A percentile compares a stretch with the other conserved stretches of the same genome.
These are phyloP conservation scores for Hydractinia symbiolongicarpus DNA, from an alignment of 30 jellyfish, hydroid and myxozoan species.

Conservation along the genomic window DNA sequence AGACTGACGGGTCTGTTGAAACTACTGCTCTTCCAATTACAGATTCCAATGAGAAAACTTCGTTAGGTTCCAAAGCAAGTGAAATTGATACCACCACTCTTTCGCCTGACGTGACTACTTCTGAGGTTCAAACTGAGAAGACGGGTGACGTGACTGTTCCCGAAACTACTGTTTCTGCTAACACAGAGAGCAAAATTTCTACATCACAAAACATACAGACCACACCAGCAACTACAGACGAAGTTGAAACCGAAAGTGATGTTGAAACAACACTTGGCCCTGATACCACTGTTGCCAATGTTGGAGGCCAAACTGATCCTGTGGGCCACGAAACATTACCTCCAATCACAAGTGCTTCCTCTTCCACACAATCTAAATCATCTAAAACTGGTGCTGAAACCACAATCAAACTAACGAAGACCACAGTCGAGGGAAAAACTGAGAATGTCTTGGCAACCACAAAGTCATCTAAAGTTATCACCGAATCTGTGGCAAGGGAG, in stretches of 20 bases:
- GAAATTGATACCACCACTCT: slow-evolving; percentile 41
- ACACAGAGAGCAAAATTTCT: slow-evolving; percentile 29
- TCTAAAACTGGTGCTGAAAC: too few species aligned
- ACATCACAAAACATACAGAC: slow-evolving; percentile 41
- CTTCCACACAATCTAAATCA: too few species aligned
- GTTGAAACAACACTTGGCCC: slow-evolving; percentile 38
- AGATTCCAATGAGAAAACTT: too few species aligned
- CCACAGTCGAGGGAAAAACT: slow-evolving; percentile 25
- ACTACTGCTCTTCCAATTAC: slow-evolving; percentile 23
- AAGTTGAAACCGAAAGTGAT: not conserved
- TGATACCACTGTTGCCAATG: slow-evolving; percentile 29
- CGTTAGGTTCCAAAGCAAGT: too few species aligned
- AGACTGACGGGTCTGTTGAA: slow-evolving; percentile 38
- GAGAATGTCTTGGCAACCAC: slow-evolving; percentile 27
- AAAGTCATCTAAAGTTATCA: slow-evolving; percentile 17
- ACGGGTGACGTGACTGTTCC: not conserved
- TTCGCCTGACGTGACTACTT: slow-evolving; percentile 1
- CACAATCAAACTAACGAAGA: slow-evolving; percentile 14
- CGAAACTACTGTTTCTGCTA: slow-evolving; percentile 9
- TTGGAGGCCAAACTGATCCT: too few species aligned
- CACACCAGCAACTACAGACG: slow-evolving; percentile 22
- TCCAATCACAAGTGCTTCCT: too few species aligned
- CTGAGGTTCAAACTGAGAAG: not conserved
- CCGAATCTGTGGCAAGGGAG: not conserved
- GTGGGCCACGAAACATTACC: too few species aligned